Evolutionary conservation across 2,797 vertebrate genomes (phyloP), one percentile per base, ranked within the genome.

Genomic region (Cynodonichthys magdalenae): DNA sequence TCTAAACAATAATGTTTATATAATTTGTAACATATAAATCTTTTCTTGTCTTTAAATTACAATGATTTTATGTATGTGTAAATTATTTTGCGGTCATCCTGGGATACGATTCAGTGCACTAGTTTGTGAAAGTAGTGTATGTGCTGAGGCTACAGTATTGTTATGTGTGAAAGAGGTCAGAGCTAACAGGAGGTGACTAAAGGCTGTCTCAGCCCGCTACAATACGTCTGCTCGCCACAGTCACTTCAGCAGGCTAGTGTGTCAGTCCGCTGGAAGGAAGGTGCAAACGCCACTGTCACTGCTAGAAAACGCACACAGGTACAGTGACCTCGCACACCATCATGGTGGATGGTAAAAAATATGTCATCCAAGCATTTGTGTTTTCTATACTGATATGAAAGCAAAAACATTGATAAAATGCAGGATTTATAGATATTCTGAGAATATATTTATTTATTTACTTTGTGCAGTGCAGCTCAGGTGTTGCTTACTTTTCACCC

Each of bases 171-270:
- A 52, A 69, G 77, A 75, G 81, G 82, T 87, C 82, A 86, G 67
- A 74, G 77, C 74, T 89, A 87, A 89, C 83, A 80, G 44, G 77
- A 87, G 66, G 77, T 84, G 89, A 92, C 87, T 86, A 71, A 80
- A 80, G 80, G 82, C 89, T 84, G 84, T 46, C 81, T 92, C 89
- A 86, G 84, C 74, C 83, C 41, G 80, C 75, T 70, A 53, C 42
- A 15, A 27, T 18, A 28, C 36, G 52, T 79, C 74, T 71, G 76
- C 59, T 67, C 58, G 71, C 66, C 62, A 44, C 17, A 62, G 63
- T 82, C 80, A 66, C 84, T 81, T 66, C 85, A 71, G 65, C 77
- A 45, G 80, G 82, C 80, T 73, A 82, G 61, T 74, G 74, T 87
- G 86, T 89, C 83, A 86, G 75, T 82, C 78, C 14, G 51, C 72